Evolutionary conservation across 1,140 invertebrate species (phyloP).

Genomic region (Dreissena rostriformis): DNA sequence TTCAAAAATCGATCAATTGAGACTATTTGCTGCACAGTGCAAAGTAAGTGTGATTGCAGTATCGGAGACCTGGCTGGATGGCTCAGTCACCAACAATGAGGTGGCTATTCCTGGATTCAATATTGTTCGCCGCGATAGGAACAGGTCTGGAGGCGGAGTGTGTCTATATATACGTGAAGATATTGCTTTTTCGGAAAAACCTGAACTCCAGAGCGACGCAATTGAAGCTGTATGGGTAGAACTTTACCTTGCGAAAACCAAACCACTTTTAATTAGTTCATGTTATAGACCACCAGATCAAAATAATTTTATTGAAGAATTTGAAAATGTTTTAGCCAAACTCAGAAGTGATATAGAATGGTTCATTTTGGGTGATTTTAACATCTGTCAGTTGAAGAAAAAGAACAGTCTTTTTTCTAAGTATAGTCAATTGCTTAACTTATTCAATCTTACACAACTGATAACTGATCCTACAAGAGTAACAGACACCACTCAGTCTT

Average conservation of each 20-base stretch:
- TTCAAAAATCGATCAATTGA: constrained; percentile 7
- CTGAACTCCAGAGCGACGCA: constrained; percentile 1
- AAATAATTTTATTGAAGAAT: constrained; percentile 16
- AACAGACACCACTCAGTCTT: background rate
- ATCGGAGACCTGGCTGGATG: constrained; percentile 17
- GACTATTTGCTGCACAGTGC: background rate
- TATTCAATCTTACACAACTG: constrained; percentile 31
- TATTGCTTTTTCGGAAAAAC: constrained; percentile 18
- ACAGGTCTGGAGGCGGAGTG: constrained; percentile 20
- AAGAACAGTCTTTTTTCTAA: constrained; percentile 11
- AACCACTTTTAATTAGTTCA: constrained; percentile 13
- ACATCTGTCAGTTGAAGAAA: constrained; percentile 14
- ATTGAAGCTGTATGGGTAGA: constrained; percentile 16
- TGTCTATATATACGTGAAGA: constrained; percentile 10
- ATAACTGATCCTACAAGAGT: constrained; percentile 27
- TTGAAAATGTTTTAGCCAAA: constrained; percentile 23
- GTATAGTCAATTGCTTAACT: background rate
- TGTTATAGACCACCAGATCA: constrained; percentile 43
- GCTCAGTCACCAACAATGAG: background rate
- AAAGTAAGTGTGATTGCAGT: constrained; percentile 1
- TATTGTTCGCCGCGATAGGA: constrained; percentile 1
- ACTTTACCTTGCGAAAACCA: constrained; percentile 26
- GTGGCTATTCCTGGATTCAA: background rate
- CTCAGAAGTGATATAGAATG: constrained; percentile 21
- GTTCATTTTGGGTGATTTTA: constrained; percentile 34